Conservation (phyloP, 2,797 vertebrate genomes). For the Lacerta viridis region DNA sequence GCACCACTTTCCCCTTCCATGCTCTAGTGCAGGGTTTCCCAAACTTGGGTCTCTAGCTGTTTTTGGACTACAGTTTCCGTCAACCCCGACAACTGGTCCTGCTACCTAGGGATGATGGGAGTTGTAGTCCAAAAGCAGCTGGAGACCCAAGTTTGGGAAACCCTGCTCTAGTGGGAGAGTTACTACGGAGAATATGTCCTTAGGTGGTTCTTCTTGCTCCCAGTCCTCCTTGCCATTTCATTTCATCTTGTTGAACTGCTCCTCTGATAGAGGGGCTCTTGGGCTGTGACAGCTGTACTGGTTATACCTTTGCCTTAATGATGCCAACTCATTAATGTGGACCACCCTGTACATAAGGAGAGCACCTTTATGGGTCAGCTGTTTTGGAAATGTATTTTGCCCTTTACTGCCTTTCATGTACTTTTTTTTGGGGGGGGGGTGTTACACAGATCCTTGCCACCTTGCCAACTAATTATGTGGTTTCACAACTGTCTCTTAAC, state of each 20-base stretch:
- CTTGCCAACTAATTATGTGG: slow-evolving; percentile 29
- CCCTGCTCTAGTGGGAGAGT: not conserved
- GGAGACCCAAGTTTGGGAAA: too few relatives aligned
- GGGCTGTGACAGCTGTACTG: not conserved
- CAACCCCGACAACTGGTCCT: too few relatives aligned
- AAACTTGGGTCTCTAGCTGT: too few relatives aligned
- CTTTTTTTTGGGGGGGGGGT: not conserved
- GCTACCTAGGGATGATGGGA: too few relatives aligned
- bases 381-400: slow-evolving; percentile 28
- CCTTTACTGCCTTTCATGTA: slow-evolving; percentile 18
- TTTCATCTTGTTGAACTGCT: not conserved
- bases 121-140: too few relatives aligned
- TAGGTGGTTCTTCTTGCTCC: not conserved
- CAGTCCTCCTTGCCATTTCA: too few relatives aligned
- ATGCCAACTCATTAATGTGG: not conserved
- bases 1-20: not conserved
- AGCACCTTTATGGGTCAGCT: not conserved
- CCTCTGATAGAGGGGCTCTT: too few relatives aligned
- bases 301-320: not conserved
- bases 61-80: too few relatives aligned
- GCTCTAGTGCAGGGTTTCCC: not conserved
- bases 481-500: slow-evolving; percentile 40
- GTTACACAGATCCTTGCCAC: slow-evolving; percentile 3
- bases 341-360: not conserved
- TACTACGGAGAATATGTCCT: not conserved